These are phyloP conservation scores for Nephrotoma appendiculata DNA, from an alignment of 2,888 invertebrate species.

Conservation along the genomic window DNA sequence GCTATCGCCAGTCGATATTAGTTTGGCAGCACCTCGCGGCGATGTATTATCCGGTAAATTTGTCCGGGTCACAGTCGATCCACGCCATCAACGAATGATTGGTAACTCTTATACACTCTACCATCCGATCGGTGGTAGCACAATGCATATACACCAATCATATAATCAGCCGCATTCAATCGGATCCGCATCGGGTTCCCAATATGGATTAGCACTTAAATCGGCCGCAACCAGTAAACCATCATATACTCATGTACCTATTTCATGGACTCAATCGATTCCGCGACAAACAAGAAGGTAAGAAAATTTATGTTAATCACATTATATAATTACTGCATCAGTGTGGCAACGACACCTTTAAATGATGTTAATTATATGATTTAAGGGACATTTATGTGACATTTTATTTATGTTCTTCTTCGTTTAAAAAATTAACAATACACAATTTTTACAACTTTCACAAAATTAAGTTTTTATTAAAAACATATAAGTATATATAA, in stretches of 20 bases:
- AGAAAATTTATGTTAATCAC: background rate
- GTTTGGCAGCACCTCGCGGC: background rate
- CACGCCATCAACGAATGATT: constrained; percentile 2
- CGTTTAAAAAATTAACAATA: background rate
- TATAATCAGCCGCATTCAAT: constrained; percentile 15
- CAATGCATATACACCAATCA: constrained; percentile 11
- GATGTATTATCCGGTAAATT: constrained; percentile 10
- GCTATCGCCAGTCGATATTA: background rate
- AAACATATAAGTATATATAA: background rate
- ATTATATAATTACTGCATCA: background rate
- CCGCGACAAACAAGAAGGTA: constrained; percentile 34
- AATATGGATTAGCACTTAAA: constrained; percentile 30
- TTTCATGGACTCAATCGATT: constrained; percentile 34
- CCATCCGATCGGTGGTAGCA: constrained; percentile 4
- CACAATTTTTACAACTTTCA: background rate
- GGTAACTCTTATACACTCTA: background rate
- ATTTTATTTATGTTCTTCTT: background rate
- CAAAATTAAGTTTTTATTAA: background rate
- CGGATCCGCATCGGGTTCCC: constrained; percentile 16
- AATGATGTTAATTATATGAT: background rate
- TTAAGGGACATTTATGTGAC: background rate
- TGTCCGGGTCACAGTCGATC: constrained; percentile 11
- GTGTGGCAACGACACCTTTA: background rate
- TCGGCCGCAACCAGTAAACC: constrained; percentile 26
- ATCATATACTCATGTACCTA: constrained; percentile 25